These are phyloP conservation scores for Oenanthe oenanthe DNA, from an alignment of 2,113 vertebrate species.

Conservation along the genomic window DNA sequence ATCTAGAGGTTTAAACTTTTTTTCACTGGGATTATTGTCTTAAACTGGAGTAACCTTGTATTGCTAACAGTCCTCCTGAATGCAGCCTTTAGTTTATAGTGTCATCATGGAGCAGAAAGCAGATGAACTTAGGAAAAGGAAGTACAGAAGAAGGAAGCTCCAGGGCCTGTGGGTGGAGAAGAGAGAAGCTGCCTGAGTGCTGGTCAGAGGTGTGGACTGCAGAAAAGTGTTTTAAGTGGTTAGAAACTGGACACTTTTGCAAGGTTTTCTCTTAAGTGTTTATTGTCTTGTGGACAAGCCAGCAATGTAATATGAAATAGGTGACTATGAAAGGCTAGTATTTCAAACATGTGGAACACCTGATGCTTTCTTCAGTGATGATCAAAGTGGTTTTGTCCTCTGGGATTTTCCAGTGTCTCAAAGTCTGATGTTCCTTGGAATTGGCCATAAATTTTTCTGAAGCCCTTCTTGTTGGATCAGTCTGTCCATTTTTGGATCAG, in stretches of 20 bases:
- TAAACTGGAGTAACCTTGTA: not conserved
- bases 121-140: not conserved
- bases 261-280: not conserved
- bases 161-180: not conserved
- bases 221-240: not conserved
- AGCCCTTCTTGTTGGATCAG: not conserved
- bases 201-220: not conserved
- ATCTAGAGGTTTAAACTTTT: not conserved
- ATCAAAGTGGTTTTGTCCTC: not conserved
- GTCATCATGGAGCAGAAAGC: not conserved
- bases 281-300: not conserved
- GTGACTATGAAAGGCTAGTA: not conserved
- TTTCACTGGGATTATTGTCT: not conserved
- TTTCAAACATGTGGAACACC: not conserved
- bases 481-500: not conserved
- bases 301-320: not conserved
- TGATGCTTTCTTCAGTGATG: not conserved
- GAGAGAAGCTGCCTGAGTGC: not conserved
- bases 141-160: not conserved
- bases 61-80: not conserved
- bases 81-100: not conserved
- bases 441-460: not conserved
- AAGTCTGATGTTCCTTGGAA: not conserved
- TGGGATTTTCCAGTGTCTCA: not conserved
- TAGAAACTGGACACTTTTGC: not conserved